These are phyloP conservation scores for Caradrina kadenii DNA, from an alignment of 2,888 invertebrate genomes.

Conservation along the genomic window DNA sequence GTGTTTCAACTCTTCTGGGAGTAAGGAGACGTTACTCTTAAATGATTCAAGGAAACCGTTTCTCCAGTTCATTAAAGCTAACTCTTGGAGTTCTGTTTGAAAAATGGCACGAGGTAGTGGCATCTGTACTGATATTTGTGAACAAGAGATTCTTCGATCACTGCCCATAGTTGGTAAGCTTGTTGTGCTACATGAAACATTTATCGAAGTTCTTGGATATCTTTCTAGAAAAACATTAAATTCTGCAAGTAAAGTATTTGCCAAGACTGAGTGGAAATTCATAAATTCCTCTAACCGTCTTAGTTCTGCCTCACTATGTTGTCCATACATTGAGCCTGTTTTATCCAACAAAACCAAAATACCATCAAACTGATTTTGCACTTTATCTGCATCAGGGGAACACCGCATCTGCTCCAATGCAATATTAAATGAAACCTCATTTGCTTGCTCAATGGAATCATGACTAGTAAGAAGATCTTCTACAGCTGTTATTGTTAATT, in stretches of 20 bases:
- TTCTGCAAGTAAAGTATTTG: slow-evolving; percentile 78
- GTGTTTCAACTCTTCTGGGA: slow-evolving; percentile 75
- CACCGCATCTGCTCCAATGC: slow-evolving; percentile 77
- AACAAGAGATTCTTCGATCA: slow-evolving; percentile 59
- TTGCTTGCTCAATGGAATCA: slow-evolving; percentile 76
- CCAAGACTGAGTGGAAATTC: slow-evolving; percentile 72
- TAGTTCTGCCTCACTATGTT: slow-evolving; percentile 77
- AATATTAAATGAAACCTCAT: slow-evolving; percentile 78
- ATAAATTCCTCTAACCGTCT: slow-evolving; percentile 79
- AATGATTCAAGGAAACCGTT: slow-evolving; percentile 84
- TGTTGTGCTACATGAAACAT: slow-evolving; percentile 28
- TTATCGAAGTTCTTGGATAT: slow-evolving; percentile 67
- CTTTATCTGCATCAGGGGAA: slow-evolving; percentile 76
- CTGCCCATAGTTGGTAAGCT: slow-evolving; percentile 42
- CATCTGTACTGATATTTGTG: slow-evolving; percentile 30
- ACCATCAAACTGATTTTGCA: slow-evolving; percentile 72
- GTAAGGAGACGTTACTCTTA: slow-evolving; percentile 70
- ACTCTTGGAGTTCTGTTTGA: slow-evolving; percentile 78
- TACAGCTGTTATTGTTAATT: slow-evolving; percentile 80
- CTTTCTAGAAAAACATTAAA: slow-evolving; percentile 79
- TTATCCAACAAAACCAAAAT: slow-evolving; percentile 71
- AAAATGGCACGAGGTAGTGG: slow-evolving; percentile 74
- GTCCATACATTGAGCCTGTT: slow-evolving; percentile 72
- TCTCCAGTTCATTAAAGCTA: slow-evolving; percentile 78
- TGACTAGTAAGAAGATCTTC: slow-evolving; percentile 82